Evolutionary conservation across 2,888 invertebrate genomes (phyloP).

Genomic region (Mythimna impura): DNA sequence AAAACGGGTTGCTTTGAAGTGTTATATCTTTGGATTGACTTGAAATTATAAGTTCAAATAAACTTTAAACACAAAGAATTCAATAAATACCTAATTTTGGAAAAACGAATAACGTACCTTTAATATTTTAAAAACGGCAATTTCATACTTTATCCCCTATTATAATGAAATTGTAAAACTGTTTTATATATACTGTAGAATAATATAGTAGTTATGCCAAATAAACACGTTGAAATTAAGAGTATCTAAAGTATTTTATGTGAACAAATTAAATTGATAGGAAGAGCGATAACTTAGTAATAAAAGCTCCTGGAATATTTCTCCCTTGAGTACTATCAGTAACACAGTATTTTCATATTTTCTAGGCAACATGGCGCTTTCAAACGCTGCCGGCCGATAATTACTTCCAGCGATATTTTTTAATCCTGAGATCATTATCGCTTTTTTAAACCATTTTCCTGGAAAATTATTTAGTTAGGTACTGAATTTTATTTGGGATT

Average conservation of each 20-base stretch:
- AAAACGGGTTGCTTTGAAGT: no score
- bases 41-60: no score
- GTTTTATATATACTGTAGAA: not conserved
- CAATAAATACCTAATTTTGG: no score
- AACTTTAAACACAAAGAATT: no score
- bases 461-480: not conserved
- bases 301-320: conserved; percentile 22
- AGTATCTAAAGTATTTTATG: not conserved
- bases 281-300: conserved; percentile 20
- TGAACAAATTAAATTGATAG: conserved; percentile 9
- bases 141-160: no score
- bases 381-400: conserved; percentile 22
- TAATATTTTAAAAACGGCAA: no score
- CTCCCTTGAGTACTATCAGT: not conserved
- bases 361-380: conserved; percentile 13
- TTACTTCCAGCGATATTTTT: conserved; percentile 42
- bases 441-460: conserved; percentile 8
- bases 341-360: conserved; percentile 27
- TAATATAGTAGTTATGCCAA: not conserved
- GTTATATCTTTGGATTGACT: no score
- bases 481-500: conserved; percentile 1
- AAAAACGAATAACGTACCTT: no score
- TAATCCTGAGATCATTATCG: conserved; percentile 11
- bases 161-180: not conserved
- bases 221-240: not conserved